Base-by-base conservation (phyloP, 2,888 invertebrate genomes). In the Drosophila nr. medialis region DNA sequence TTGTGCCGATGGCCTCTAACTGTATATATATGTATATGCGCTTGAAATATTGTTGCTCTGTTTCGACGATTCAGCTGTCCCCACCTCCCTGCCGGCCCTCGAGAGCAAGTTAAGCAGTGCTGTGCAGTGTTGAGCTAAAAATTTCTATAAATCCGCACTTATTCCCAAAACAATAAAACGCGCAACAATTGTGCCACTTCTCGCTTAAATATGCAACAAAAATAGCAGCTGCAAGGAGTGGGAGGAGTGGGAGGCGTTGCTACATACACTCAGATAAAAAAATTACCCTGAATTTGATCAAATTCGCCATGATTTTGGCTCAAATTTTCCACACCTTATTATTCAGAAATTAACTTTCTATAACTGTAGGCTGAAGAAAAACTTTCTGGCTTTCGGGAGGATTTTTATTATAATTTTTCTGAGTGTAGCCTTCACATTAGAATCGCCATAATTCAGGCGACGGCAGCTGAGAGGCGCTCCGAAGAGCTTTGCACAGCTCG, bases 101-200 rank as follows among this genome's bases (percentile, higher is more conserved):
- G 50, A 42, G 72, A 56, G 50, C 32, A 50, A 61, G 38, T 55
- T 38, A 67, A 21, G 15, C 56, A 50, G 30, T 48, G 60, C 58
- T 70, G 63, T 42, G 59, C 61, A 61, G 63, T 34, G 67, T 51
- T 64, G 83, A 73, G 74, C 74, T 61, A 70, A 72, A 81, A 75
- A 79, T 79, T 88, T 86, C 84, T 85, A 85, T 89, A 85, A 86
- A 86, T 86, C 85, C 84, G 81, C 84, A 86, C 84, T 83, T 88
- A 86, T 83, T 89, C 85, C 85, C 85, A 89, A 86, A 86, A 86
- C 89, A 89, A 86, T 86, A 86, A 83, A 86, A 84, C 89, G 89
- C 81, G 89, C 89, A 89, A 86, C 89, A 85, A 85, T 89, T 89
- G 89, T 72, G 77, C 84, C 78, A 78, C 66, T 75, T 86, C 72